Evolutionary conservation across 2,797 vertebrate species (phyloP), one percentile per base, ranked within the genome.

Genomic region (Siniperca undulata): DNA sequence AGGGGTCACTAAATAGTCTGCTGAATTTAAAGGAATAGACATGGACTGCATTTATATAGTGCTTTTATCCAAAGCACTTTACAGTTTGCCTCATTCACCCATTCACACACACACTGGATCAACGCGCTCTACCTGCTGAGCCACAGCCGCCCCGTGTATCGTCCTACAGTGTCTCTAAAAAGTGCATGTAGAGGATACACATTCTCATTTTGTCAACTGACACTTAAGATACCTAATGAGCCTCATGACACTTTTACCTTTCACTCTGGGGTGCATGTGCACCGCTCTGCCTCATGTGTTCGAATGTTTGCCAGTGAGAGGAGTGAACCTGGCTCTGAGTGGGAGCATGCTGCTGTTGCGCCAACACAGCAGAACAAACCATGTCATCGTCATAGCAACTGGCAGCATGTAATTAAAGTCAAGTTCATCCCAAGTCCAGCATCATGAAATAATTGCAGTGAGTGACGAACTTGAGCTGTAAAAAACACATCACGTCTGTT

Each of bases 321-420:
- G 61, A 77, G 71, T 17, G 22, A 83, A 81, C 34, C 22, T 3
- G 12, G n/a, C 69, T 71, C 58, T 24, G 81, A 80, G 83, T 78
- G 78, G 81, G 85, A 84, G 62, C 55, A 36, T 55, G 44, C 24
- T 82, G 78, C 73, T 77, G 68, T 67, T 66, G 36, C 3, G 67
- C 91, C 93, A 92, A 77, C 72, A 85, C 71, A 80, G 50, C 86
- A 86, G 74, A 87, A 90, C 70, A 84, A 89, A 90, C 85, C 82
- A 53, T 87, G 87, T 74, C 85, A 93, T 93, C 61, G 81, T 84
- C 92, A 92, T 93, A 80, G 91, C 92, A 94, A 94, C 92, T 62
- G 65, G 73, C 66, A 68, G 59, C 70, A 71, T 69, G 68, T 50
- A 79, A 88, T 83, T 65, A 80, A 77, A 81, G 69, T 80, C 24